Evolutionary conservation across 2,797 vertebrate species (phyloP).

Genomic region (Adrianichthys oophorus): DNA sequence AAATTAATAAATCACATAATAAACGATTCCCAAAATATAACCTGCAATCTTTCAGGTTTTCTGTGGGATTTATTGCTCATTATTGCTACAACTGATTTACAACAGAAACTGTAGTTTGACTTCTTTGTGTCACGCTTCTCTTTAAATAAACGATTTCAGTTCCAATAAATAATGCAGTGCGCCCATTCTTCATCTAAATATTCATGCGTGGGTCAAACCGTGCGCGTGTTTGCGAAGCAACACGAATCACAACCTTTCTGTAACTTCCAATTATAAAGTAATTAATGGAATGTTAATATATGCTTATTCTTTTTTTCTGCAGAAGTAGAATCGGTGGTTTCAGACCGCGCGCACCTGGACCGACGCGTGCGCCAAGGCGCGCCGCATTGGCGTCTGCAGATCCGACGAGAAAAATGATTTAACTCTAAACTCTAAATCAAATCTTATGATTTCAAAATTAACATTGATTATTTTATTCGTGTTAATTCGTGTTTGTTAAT

Average conservation of each 20-base stretch:
- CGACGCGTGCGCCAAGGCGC: no score
- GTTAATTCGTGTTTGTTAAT: no score
- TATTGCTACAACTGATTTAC: neutral
- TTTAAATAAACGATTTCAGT: slow-evolving; percentile 50
- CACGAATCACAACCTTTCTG: slow-evolving; percentile 13
- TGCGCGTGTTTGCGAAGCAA: slow-evolving; percentile 20
- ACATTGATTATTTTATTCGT: no score
- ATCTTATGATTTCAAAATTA: no score
- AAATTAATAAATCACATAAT: slow-evolving; percentile 4
- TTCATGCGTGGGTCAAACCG: slow-evolving; percentile 33
- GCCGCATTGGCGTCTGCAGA: no score
- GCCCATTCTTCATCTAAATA: slow-evolving; percentile 50
- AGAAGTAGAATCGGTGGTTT: no score
- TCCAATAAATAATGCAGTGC: slow-evolving; percentile 58
- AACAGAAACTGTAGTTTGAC: slow-evolving; percentile 17
- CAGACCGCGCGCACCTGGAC: no score
- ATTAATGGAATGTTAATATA: no score
- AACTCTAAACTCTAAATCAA: no score
- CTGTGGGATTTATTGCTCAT: neutral
- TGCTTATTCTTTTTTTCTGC: no score
- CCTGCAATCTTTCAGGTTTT: neutral
- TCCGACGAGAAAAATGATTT: no score
- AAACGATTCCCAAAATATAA: neutral
- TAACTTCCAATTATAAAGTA: slow-evolving; percentile 3
- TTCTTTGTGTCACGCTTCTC: slow-evolving; percentile 42